Conservation (phyloP, 2,113 vertebrate genomes). For the Neopipo cinnamomea region DNA sequence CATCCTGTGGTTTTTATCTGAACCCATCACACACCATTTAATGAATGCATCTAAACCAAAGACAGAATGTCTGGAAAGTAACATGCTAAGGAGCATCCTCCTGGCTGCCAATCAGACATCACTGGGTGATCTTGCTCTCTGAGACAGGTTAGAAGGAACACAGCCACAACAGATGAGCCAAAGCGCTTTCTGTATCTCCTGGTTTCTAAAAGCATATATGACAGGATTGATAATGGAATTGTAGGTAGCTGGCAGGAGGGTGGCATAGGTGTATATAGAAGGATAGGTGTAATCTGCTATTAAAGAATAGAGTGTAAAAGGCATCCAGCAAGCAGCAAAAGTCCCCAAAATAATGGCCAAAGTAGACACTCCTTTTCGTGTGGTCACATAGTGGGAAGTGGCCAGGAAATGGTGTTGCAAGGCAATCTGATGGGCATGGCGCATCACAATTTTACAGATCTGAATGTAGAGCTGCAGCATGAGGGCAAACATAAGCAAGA, state of each 20-base stretch:
- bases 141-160: conserved; percentile 85
- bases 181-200: conserved; percentile 98
- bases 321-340: conserved; percentile 99
- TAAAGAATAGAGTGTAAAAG: conserved; percentile 95
- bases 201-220: conserved; percentile 98
- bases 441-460: conserved; percentile 98
- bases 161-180: conserved; percentile 96
- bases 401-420: conserved; percentile 98
- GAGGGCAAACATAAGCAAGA: conserved; percentile 95
- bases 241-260: conserved; percentile 96
- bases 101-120: conserved; percentile 82
- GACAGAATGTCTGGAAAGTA: neutral
- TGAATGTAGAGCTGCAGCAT: conserved; percentile 98
- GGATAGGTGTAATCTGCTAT: conserved; percentile 97
- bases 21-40: conserved; percentile 13
- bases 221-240: conserved; percentile 98
- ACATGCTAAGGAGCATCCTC: neutral
- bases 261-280: conserved; percentile 97
- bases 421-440: conserved; percentile 97
- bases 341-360: conserved; percentile 97
- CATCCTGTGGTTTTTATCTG: conserved; percentile 25
- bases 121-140: conserved; percentile 91
- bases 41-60: conserved; percentile 19
- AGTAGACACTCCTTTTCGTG: conserved; percentile 96
- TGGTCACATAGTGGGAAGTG: conserved; percentile 98